A percentile compares a stretch with the other conserved stretches of the same genome.
phyloP scores from a whole-genome alignment of 1,140 invertebrate genomes.

The Aphaenogaster floridana region DNA sequence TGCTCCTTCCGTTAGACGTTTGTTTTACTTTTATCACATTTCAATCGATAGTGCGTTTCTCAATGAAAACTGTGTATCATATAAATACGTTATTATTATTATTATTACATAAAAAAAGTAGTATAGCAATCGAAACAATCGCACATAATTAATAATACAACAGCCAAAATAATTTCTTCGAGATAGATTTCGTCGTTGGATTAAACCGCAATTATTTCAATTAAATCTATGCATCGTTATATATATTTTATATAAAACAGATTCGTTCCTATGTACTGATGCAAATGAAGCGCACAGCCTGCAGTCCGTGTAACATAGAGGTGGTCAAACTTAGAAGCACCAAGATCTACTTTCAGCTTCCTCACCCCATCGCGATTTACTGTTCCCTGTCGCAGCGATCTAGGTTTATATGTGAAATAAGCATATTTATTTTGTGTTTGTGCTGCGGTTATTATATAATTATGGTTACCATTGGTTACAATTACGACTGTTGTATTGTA shows the following conservation, averaged over 20 bases:
- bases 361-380: no score
- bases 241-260: not conserved
- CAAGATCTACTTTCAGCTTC: no score
- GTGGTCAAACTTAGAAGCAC: no score
- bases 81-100: not conserved
- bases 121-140: not conserved
- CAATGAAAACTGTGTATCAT: not conserved
- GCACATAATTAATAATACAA: not conserved
- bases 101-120: not conserved
- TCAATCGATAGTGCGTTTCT: not conserved
- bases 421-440: no score
- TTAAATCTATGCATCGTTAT: not conserved
- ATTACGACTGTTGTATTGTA: no score
- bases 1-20: not conserved
- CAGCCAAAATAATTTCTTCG: not conserved
- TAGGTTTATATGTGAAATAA: no score
- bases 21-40: slow-evolving; percentile 28
- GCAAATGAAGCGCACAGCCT: not conserved
- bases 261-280: not conserved
- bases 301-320: not conserved
- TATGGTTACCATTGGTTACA: no score
- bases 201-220: not conserved
- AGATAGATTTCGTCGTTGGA: not conserved
- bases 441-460: no score
- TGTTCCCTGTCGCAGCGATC: no score